Evolutionary conservation across 1,140 invertebrate species (phyloP), one percentile per base, ranked within the genome.

Genomic region (Formica exsecta): DNA sequence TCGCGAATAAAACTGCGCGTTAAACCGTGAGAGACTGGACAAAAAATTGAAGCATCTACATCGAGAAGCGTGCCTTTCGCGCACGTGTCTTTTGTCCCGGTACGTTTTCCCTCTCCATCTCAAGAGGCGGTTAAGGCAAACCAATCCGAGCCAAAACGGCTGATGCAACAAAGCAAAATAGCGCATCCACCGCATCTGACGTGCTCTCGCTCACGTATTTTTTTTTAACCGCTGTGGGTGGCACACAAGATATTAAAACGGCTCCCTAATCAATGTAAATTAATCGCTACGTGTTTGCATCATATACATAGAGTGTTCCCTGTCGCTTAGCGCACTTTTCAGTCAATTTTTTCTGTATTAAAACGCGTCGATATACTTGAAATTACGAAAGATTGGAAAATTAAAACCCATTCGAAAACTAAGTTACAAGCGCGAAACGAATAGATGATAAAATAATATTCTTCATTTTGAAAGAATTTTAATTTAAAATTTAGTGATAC

Each of bases 31-130:
- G 4, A 51, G 70, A 25, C 25, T 75, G 22, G 32, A 36, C 3
- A 22, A 51, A 71, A 54, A 71, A 61, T 61, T 25, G 5, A 75
- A 36, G 59, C 36, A 62, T 41, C 32, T 16, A 25, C 16, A 29
- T 77, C 38, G 32, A 19, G 75, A 44, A 77, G 59, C 25, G 61
- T 65, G 25, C 61, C 61, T 61, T 36, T 65, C 75, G 41, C 61
- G 61, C 75, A 66, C 61, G 75, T 79, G 75, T 77, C 41, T 44
- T 44, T 44, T 59, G 25, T 44, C n/a, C 57, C 59, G 74, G 25
- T 76, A 25, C 22, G 74, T 19, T 75, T 51, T 75, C 73, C 73
- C 73, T 61, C 73, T 32, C 54, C 73, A 38, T 38, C 25, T 64
- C 22, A 9, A 9, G 29, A 61, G 36, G 54, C 22, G 54, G 36